A percentile compares a stretch with the other conserved stretches of the same genome.
phyloP scores from a whole-genome alignment of 2,888 invertebrate genomes.

The Leptothorax acervorum region DNA sequence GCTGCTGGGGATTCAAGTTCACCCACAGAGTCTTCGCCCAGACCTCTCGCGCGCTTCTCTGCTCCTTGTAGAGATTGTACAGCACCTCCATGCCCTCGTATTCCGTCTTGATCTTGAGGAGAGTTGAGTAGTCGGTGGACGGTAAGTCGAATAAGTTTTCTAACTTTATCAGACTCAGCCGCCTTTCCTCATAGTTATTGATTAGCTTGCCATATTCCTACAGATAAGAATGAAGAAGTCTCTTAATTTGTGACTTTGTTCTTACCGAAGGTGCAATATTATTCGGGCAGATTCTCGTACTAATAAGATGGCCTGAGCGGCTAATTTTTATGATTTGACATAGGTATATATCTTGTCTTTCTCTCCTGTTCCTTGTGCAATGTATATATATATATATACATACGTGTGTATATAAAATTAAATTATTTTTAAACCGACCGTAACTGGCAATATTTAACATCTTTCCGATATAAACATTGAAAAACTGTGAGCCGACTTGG shows the following conservation, averaged over 20 bases:
- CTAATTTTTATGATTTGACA: no score
- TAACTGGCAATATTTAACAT: no score
- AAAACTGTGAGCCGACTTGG: no score
- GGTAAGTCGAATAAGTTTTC: conserved; percentile 96
- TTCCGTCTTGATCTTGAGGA: conserved; percentile 88
- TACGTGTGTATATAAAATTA: no score
- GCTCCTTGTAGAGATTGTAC: conserved; percentile 92
- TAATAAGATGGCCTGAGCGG: no score
- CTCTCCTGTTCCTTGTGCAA: no score
- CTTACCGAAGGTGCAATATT: neutral
- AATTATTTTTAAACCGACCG: no score
- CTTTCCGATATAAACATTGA: no score
- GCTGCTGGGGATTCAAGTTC: conserved; percentile 93
- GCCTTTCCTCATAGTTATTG: conserved; percentile 89
- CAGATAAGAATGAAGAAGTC: neutral
- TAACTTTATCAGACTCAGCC: conserved; percentile 89
- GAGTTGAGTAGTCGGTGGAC: conserved; percentile 93
- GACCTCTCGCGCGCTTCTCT: conserved; percentile 91
- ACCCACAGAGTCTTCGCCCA: conserved; percentile 97
- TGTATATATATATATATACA: no score
- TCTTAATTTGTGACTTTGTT: neutral
- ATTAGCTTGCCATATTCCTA: conserved; percentile 90
- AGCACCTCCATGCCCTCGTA: conserved; percentile 90
- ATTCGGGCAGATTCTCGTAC: neutral
- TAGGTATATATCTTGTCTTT: no score